phyloP scores from a whole-genome alignment of 2,113 vertebrate species.

The Vulpes lagopus region DNA sequence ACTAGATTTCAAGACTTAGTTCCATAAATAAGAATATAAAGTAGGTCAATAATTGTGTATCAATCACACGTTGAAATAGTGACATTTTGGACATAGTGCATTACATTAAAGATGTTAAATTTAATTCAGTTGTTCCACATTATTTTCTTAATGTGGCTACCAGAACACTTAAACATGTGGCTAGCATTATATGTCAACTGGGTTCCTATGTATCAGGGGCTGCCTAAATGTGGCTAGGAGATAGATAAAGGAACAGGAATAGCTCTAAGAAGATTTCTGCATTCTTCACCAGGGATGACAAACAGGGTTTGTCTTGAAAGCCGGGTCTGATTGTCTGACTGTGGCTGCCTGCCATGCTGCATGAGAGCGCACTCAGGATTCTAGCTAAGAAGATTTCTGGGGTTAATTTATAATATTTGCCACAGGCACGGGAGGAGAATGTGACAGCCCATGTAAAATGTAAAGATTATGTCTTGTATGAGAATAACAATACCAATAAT shows the following conservation, averaged over 20 bases:
- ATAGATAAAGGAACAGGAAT: not conserved
- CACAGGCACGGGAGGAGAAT: not conserved
- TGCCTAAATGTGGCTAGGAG: not conserved
- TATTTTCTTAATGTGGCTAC: not conserved
- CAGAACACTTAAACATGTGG: not conserved
- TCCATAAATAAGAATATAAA: not conserved
- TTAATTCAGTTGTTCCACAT: not conserved
- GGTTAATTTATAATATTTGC: not conserved
- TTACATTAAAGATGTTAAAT: not conserved
- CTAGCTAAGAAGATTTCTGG: not conserved
- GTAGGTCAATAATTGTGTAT: not conserved
- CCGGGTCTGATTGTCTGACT: not conserved
- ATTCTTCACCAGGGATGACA: not conserved
- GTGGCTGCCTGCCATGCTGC: not conserved
- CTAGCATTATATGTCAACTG: not conserved
- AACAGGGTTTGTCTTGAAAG: not conserved
- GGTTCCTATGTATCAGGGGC: not conserved
- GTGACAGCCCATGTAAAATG: not conserved
- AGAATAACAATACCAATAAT: not conserved
- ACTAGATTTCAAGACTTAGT: not conserved
- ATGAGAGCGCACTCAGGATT: not conserved
- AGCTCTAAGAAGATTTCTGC: not conserved
- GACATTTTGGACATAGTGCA: not conserved
- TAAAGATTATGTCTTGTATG: not conserved
- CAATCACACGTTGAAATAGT: not conserved